phyloP scores from a whole-genome alignment of 2,113 vertebrate species.

The Bostrychus sinensis region DNA sequence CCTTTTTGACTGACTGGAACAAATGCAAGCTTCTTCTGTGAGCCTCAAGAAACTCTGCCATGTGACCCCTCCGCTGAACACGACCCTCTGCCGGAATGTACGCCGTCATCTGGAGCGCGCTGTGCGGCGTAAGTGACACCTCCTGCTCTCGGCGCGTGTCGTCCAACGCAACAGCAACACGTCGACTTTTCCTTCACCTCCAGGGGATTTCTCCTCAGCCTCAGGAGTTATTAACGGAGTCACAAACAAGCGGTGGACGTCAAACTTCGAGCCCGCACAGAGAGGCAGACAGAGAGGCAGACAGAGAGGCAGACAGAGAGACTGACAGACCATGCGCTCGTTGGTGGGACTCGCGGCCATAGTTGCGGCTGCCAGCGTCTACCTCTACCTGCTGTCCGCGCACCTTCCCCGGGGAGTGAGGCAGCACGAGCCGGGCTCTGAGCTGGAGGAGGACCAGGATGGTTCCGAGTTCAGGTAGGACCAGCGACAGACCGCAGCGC shows the following conservation, averaged over 20 bases:
- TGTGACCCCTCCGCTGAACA: conserved; percentile 42
- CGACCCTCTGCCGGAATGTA: conserved; percentile 35
- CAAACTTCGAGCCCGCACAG: too few species aligned
- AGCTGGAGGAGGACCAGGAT: conserved; percentile 9
- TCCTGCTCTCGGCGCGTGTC: not conserved
- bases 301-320: conserved; percentile 12
- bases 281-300: conserved; percentile 12
- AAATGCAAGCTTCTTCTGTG: not conserved
- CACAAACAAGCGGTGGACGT: not conserved
- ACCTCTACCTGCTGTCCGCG: conserved; percentile 78
- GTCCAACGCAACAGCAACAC: conserved; percentile 53
- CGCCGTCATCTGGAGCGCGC: conserved; percentile 34
- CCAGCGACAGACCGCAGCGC: rapidly evolving
- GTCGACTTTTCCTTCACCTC: conserved; percentile 11
- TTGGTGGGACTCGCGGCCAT: conserved; percentile 68
- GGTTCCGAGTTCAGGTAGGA: conserved; percentile 58
- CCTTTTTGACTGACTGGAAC: not conserved
- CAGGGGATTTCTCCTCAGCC: not conserved
- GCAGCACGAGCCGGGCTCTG: conserved; percentile 7
- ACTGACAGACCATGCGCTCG: conserved; percentile 82
- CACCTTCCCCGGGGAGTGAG: conserved; percentile 69
- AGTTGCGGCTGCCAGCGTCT: conserved; percentile 73
- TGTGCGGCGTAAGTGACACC: conserved; percentile 39
- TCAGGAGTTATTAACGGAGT: not conserved
- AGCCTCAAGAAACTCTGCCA: conserved; percentile 36